Evolutionary conservation across 30 jellyfish, hydroid and myxozoan genomes (phyloP), one percentile per base, ranked within the genome.

Genomic region (Rhopilema esculentum): DNA sequence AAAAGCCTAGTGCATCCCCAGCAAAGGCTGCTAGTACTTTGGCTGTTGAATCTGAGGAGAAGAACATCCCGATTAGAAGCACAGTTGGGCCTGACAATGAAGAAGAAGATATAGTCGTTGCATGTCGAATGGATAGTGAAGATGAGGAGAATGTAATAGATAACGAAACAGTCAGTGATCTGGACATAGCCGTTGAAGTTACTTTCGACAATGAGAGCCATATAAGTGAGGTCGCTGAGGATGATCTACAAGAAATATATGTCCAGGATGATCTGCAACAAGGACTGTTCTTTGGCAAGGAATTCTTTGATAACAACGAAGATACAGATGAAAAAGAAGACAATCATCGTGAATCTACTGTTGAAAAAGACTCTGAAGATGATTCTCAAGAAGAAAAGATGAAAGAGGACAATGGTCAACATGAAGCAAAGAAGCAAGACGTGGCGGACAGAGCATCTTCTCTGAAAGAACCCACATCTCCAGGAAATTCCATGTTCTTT

Each of bases 31-130:
- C 19, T 23, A 32, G 23, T 23, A 19, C 30, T 66, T 21, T 19
- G 50, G 32, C 29, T 19, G 18, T 9, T 9, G 18, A 23, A 12
- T 8, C 23, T 66, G 24, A 66, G 23, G n/a, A 66, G 0, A 32
- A 66, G 18, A 32, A 66, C 23, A 32, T 19, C n/a, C 50, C 77
- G 0, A 66, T 66, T 23, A 29, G 77, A 23, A 66, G 22, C 33
- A 20, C 32, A 66, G 77, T 66, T 23, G 77, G 23, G 49, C 50
- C 50, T 23, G 77, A 66, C 23, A 66, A 19, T 66, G 77, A 22
- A 20, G 33, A 29, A 18, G 77, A 20, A 66, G 72, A 29, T 16
- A 32, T 0, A 66, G 1, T 16, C 77, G 77, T 18, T 6, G 32
- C 77, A n/a, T 8, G 27, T 66, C 23, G 49, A 9, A 1, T 66